Percentiles rank a stretch among this genome's conserved stretches.
Evolutionary conservation across 2,888 invertebrate genomes (phyloP).

Genomic region (Xestia sexstrigata): DNA sequence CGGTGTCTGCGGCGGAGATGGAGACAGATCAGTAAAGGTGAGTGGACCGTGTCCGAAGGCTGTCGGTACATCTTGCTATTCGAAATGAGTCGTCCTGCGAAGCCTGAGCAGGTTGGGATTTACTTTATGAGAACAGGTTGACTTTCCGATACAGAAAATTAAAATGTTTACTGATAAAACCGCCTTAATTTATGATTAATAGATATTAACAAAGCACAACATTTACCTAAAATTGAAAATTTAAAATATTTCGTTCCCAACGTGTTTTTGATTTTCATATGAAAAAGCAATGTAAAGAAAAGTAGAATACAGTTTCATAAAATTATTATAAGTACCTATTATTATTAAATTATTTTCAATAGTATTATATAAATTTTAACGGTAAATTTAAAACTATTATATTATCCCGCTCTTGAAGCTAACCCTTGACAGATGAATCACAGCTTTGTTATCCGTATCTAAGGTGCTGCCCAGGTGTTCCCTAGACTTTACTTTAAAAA

Average conservation of each 20-base stretch:
- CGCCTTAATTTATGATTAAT: not conserved
- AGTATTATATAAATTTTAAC: too few species aligned
- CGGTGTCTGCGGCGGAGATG: slow-evolving; percentile 56
- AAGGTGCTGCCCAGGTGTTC: not conserved
- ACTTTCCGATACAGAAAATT: not conserved
- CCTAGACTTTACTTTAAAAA: not conserved
- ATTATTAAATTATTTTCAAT: not conserved
- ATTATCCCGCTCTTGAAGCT: not conserved
- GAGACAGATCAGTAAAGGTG: slow-evolving; percentile 63
- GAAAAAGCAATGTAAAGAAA: not conserved
- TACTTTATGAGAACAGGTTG: not conserved
- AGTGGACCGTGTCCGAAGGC: slow-evolving; percentile 38
- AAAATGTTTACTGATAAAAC: not conserved
- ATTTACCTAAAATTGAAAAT: not conserved
- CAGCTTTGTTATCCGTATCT: not conserved
- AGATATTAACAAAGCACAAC: not conserved
- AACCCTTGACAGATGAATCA: not conserved
- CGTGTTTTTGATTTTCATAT: not conserved
- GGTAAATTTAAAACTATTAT: too few species aligned
- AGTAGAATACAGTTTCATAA: not conserved
- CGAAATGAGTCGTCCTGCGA: not conserved
- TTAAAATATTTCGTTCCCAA: not conserved
- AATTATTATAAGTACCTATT: not conserved
- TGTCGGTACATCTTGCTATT: not conserved
- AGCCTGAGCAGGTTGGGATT: not conserved